Evolutionary conservation across 2,888 invertebrate species (phyloP).

Genomic region (Piscicola geometra): DNA sequence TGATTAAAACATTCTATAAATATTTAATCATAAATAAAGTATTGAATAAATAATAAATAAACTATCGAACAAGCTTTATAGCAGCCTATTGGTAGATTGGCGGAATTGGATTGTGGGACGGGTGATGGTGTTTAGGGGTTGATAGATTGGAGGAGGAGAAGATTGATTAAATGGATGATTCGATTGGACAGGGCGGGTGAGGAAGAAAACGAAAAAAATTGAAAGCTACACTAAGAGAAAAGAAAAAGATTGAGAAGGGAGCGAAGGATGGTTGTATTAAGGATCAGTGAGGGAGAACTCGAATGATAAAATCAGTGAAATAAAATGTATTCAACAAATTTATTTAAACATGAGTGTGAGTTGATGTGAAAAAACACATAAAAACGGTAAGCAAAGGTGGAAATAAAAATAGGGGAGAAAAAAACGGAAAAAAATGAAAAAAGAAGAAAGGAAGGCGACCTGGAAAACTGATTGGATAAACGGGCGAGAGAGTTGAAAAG

Average conservation of each 20-base stretch:
- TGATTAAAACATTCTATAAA: no score
- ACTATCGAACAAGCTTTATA: no score
- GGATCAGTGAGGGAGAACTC: background rate
- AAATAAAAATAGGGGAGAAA: no score
- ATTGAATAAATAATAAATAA: no score
- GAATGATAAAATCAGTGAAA: background rate
- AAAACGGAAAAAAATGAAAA: background rate
- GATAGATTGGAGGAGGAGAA: background rate
- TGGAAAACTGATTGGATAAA: background rate
- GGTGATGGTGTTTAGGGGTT: background rate
- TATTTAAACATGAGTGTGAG: no score
- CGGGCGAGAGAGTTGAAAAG: background rate
- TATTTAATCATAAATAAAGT: no score
- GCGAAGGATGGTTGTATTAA: background rate
- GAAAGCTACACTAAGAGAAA: background rate
- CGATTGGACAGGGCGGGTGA: constrained; percentile 16
- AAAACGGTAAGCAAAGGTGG: no score
- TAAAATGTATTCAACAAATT: no score
- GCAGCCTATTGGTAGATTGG: background rate
- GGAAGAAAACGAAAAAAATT: background rate
- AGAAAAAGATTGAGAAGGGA: background rate
- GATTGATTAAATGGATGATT: constrained; percentile 18
- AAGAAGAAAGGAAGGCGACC: no score
- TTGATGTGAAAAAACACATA: no score
- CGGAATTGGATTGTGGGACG: background rate